Base-by-base conservation (phyloP, 2,113 vertebrate genomes). In the Micronisus gabar region DNA sequence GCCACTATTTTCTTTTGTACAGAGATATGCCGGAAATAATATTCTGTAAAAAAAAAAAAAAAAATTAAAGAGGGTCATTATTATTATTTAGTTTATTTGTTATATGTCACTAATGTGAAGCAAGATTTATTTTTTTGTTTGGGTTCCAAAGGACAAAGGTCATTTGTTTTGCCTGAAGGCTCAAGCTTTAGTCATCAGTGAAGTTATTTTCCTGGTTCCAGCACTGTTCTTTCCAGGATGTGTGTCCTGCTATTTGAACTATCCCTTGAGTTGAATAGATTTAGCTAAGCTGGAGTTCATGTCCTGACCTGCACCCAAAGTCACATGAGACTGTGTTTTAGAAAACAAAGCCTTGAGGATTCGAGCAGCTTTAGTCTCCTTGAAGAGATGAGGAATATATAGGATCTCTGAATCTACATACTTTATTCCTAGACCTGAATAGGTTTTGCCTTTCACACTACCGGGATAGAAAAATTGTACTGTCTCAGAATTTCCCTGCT, bases 11-110 rank as follows among this genome's bases (percentile, higher is more conserved):
- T 85, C 8, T 15, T 85, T 71, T 90, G 45, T 74, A 53, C n/a
- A 65, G 30, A 65, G 32, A 34, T 47, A 47, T 11, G 23, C 72
- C 0, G 0, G 86, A 95, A 94, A 83, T 62, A 90, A 80, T 70
- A 66, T 18, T 62, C 26, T 22, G 15, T 2, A 4, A 34, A 78
- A 62, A 40, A 67, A 72, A 73, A 10, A 38, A 15, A 22, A n/a
- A 66, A 23, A 61, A 58, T 30, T 32, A 30, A 19, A 45, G 34
- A 48, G 34, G 25, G 7, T 48, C 9, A 23, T 86, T 76, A 88
- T 71, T 75, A 91, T 91, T 82, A 74, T 93, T 93, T 78, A 41
- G 78, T 90, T 95, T 87, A 68, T 97, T 95, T 95, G 23, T 95
- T 91, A 47, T 59, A 55, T 74, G 58, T 76, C 55, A 55, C 45